These are phyloP conservation scores for Acanthosoma haemorrhoidale DNA, from an alignment of 2,888 invertebrate genomes.

Conservation along the genomic window DNA sequence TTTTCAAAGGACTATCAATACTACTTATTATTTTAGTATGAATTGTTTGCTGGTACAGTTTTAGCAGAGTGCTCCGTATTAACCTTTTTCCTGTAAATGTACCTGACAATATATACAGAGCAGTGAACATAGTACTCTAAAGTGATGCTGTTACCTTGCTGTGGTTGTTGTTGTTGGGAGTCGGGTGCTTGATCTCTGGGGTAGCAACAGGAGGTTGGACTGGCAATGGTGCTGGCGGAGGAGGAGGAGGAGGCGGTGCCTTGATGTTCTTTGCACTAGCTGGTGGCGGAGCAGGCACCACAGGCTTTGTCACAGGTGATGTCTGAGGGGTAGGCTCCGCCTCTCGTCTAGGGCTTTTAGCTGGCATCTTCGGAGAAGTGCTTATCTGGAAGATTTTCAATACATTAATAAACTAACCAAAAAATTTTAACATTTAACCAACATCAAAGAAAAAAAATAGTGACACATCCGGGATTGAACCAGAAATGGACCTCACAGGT, in stretches of 20 bases:
- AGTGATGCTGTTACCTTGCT: constrained; percentile 21
- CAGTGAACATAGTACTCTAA: no score
- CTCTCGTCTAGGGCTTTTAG: constrained; percentile 9
- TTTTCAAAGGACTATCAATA: no score
- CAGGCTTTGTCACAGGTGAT: not conserved
- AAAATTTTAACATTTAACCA: no score
- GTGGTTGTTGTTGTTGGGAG: not conserved
- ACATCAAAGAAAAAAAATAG: no score
- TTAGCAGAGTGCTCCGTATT: no score
- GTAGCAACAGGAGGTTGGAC: no score
- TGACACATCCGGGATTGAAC: no score
- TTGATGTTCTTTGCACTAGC: not conserved
- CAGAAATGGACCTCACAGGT: no score
- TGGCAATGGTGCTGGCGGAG: not conserved
- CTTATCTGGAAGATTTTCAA: not conserved
- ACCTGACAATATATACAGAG: no score
- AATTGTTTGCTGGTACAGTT: no score
- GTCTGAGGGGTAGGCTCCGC: not conserved
- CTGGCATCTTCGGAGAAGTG: not conserved
- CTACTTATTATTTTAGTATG: no score
- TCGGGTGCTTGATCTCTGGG: not conserved
- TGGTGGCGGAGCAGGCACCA: not conserved
- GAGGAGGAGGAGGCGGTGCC: not conserved
- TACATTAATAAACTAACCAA: not conserved
- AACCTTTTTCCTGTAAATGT: no score